phyloP scores from a whole-genome alignment of 2,797 vertebrate species.

The Melanotaenia pygmaea region DNA sequence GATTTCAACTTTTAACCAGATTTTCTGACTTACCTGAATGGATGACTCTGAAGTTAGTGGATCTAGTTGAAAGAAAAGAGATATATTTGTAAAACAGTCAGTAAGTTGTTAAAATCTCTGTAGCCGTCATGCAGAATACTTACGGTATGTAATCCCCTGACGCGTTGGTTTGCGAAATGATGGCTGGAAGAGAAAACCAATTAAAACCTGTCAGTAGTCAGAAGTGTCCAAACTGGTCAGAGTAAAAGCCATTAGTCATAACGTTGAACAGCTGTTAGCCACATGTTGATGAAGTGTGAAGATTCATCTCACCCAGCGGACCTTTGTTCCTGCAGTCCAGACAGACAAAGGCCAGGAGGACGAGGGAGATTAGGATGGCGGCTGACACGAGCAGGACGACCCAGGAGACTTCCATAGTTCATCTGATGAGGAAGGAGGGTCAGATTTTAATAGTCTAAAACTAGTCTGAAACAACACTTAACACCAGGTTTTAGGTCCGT shows the following conservation, averaged over 20 bases:
- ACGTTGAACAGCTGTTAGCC: too few relatives aligned
- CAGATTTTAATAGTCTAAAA: too few relatives aligned
- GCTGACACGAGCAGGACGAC: slow-evolving; percentile 40
- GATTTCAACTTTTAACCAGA: too few relatives aligned
- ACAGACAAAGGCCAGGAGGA: slow-evolving; percentile 68
- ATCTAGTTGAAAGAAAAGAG: slow-evolving; percentile 30
- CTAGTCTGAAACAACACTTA: too few relatives aligned
- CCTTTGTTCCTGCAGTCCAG: slow-evolving; percentile 68
- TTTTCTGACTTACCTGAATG: slow-evolving; percentile 45
- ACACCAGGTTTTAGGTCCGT: too few relatives aligned
- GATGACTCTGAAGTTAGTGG: slow-evolving; percentile 43
- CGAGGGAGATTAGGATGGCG: slow-evolving; percentile 50
- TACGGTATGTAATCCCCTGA: slow-evolving; percentile 58
- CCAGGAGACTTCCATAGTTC: slow-evolving; percentile 61
- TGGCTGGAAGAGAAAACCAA: slow-evolving; percentile 33
- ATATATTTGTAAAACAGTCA: too few relatives aligned
- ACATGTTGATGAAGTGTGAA: too few relatives aligned
- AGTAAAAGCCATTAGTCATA: too few relatives aligned
- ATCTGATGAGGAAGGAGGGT: slow-evolving; percentile 31
- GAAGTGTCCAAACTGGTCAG: not conserved
- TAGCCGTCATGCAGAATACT: slow-evolving; percentile 6
- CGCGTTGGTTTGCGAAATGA: slow-evolving; percentile 23
- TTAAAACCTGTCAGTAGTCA: not conserved
- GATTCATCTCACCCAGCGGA: slow-evolving; percentile 60
- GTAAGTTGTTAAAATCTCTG: not conserved